Evolutionary conservation across 2,113 vertebrate genomes (phyloP), one percentile per base, ranked within the genome.

Genomic region (Mola mola): DNA sequence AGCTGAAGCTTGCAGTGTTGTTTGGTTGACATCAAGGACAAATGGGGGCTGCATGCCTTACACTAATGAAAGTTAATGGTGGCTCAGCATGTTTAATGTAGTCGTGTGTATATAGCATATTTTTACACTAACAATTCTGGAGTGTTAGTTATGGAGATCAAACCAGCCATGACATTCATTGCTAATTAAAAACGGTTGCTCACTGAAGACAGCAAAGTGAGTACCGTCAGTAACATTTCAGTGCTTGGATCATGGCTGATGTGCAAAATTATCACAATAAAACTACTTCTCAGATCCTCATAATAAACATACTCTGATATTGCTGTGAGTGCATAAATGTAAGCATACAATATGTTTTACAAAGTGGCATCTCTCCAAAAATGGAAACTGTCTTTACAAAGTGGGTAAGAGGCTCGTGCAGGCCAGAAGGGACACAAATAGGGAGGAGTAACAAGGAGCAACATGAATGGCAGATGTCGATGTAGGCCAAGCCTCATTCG

Each of bases 401-500:
- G 67, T 50, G 56, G 46, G 50, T 48, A 62, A 68, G 38, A 57
- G 63, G 72, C 60, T 55, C 62, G 36, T 22, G 57, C n/a, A 64
- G 69, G 65, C 66, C 38, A 64, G 25, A 72, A 50, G 53, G 56
- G 68, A 72, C 49, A 77, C 56, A 77, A 47, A 62, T 19, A 55
- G 33, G 60, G 79, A 72, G 71, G 61, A 66, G 68, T 73, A 61
- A 49, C 33, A 79, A 57, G 75, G 70, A 78, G 57, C 31, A 83
- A 57, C 63, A 77, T 68, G 63, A 82, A 52, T 29, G 80, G 74
- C 72, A 81, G 76, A 78, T 75, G 76, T 73, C 19, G 47, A 55
- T 33, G 43, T 68, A 61, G 76, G 81, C 81, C 60, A 78, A 75
- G 75, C 75, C 56, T 79, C 59, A 70, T 64, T 84, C 68, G 6